A percentile compares a stretch with the other conserved stretches of the same genome.
phyloP scores from a whole-genome alignment of 2,113 vertebrate species.

The Sminthopsis crassicaudata region DNA sequence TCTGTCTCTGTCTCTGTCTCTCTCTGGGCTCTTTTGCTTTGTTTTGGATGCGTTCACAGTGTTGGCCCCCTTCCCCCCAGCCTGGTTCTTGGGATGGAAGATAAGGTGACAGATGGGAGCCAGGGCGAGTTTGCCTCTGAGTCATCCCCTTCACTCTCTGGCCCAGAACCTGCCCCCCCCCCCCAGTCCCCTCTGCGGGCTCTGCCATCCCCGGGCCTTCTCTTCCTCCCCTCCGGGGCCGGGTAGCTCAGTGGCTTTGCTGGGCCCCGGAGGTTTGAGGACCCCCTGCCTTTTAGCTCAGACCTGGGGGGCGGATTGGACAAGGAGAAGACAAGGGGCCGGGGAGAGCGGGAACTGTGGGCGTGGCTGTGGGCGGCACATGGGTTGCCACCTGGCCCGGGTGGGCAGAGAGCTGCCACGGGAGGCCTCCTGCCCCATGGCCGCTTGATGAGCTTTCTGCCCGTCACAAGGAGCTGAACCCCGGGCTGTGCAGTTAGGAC shows the following conservation, averaged over 20 bases:
- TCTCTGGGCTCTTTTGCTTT: neutral
- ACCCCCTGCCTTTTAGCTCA: neutral
- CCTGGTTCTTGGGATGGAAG: neutral
- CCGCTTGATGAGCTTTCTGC: neutral
- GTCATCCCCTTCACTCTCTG: neutral
- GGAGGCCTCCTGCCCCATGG: neutral
- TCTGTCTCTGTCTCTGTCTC: no score
- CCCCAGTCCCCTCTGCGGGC: neutral
- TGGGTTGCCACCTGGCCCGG: neutral
- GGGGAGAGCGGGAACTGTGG: neutral
- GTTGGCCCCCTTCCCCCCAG: neutral
- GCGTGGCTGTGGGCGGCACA: neutral
- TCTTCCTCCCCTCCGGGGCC: neutral
- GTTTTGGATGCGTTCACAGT: neutral
- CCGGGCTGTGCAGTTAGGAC: neutral
- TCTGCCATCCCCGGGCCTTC: no score
- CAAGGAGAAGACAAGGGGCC: neutral
- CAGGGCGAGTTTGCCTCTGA: neutral
- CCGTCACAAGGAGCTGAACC: neutral
- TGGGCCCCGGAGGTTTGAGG: neutral
- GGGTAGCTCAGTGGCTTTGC: neutral
- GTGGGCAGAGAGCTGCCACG: neutral
- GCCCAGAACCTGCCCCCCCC: neutral
- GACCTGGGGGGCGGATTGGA: neutral
- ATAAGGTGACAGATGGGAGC: neutral